Conservation (phyloP, 2,797 vertebrate genomes). For the Spea hammondii region DNA sequence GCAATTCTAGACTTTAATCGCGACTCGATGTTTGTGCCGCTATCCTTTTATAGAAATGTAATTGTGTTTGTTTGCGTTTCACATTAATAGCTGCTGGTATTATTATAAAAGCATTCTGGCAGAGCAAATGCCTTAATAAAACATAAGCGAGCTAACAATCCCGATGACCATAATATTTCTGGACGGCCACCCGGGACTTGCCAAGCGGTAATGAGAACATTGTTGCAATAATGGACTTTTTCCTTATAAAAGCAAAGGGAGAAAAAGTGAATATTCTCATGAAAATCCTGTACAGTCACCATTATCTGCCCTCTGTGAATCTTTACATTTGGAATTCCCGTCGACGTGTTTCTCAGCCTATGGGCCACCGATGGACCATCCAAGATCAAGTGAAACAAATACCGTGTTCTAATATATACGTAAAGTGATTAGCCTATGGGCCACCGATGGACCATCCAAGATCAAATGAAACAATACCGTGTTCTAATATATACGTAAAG, state of each 20-base stretch:
- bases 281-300: not conserved
- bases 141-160: not conserved
- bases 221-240: slow-evolving; percentile 9
- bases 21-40: not conserved
- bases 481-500: too few relatives aligned
- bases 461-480: too few relatives aligned
- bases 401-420: too few relatives aligned
- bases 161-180: not conserved
- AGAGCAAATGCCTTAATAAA: slow-evolving; percentile 17
- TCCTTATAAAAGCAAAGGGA: not conserved
- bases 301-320: not conserved
- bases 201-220: not conserved
- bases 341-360: too few relatives aligned
- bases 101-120: slow-evolving; percentile 18
- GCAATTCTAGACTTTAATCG: slow-evolving; percentile 37
- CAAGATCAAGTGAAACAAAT: too few relatives aligned
- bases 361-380: too few relatives aligned
- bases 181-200: slow-evolving; percentile 14
- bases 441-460: too few relatives aligned
- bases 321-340: too few relatives aligned
- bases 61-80: slow-evolving; percentile 45
- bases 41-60: slow-evolving; percentile 11
- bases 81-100: slow-evolving; percentile 35
- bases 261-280: not conserved
- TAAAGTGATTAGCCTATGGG: too few relatives aligned